phyloP scores from a whole-genome alignment of 2,888 invertebrate species.

The Drosophila nr. medialis region DNA sequence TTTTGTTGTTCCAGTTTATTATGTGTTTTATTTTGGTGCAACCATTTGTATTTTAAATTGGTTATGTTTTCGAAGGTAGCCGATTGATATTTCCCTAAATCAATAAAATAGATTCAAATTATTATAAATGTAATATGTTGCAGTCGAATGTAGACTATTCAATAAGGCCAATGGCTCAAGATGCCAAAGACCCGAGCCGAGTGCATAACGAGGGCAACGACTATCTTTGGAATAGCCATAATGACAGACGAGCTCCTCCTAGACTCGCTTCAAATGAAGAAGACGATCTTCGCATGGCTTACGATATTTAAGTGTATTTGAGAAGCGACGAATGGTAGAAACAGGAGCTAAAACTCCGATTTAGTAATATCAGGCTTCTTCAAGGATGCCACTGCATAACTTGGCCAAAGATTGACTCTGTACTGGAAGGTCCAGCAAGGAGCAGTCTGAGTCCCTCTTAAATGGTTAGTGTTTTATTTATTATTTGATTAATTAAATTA shows the following conservation, averaged over 20 bases:
- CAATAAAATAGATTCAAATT: background rate
- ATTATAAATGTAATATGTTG: background rate
- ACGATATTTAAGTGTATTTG: background rate
- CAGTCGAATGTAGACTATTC: background rate
- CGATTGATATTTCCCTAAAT: background rate
- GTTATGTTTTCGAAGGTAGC: background rate
- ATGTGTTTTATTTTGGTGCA: background rate
- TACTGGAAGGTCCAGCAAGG: background rate
- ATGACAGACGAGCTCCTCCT: background rate
- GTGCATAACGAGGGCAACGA: background rate
- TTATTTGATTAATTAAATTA: background rate
- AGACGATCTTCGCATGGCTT: background rate
- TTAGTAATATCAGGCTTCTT: background rate
- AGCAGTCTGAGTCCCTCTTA: background rate
- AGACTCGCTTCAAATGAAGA: background rate
- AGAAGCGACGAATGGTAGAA: background rate
- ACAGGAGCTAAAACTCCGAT: background rate
- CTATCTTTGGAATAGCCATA: background rate
- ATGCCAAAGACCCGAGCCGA: background rate
- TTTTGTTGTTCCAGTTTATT: background rate
- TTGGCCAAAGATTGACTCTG: background rate
- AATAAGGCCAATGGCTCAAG: background rate
- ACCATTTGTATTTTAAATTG: background rate
- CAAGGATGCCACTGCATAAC: background rate
- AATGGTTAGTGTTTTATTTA: background rate